These are phyloP conservation scores for Dryobates pubescens DNA, from an alignment of 2,797 vertebrate species.

Conservation along the genomic window DNA sequence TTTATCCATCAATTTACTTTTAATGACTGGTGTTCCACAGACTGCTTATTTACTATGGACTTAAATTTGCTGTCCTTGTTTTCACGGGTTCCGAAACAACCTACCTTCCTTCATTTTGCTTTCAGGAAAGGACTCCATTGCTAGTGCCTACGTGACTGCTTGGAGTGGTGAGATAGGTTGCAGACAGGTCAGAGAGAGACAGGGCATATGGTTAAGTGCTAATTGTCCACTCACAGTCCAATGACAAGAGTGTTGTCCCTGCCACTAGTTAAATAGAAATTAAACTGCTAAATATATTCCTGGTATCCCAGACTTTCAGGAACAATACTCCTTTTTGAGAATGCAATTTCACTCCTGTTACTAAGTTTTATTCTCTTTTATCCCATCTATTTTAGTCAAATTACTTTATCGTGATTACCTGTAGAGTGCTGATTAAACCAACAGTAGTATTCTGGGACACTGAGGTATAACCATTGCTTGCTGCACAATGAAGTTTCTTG, in stretches of 20 bases:
- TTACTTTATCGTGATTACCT: not conserved
- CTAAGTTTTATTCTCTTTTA: not conserved
- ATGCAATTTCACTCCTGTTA: not conserved
- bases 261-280: not conserved
- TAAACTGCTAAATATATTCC: not conserved
- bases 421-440: not conserved
- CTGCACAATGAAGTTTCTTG: not conserved
- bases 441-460: not conserved
- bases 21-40: not conserved
- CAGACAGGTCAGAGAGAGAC: not conserved
- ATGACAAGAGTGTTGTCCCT: not conserved
- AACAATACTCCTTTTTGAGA: not conserved
- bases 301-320: not conserved
- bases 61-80: not conserved
- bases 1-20: not conserved
- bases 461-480: not conserved
- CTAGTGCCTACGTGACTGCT: not conserved
- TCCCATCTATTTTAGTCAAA: not conserved
- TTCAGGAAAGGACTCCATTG: not conserved
- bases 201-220: not conserved
- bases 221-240: not conserved
- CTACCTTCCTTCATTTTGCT: not conserved
- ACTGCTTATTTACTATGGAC: not conserved
- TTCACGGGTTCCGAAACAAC: not conserved
- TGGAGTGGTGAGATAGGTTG: not conserved